phyloP scores from a whole-genome alignment of 2,888 invertebrate genomes.

The Thereva unica region DNA sequence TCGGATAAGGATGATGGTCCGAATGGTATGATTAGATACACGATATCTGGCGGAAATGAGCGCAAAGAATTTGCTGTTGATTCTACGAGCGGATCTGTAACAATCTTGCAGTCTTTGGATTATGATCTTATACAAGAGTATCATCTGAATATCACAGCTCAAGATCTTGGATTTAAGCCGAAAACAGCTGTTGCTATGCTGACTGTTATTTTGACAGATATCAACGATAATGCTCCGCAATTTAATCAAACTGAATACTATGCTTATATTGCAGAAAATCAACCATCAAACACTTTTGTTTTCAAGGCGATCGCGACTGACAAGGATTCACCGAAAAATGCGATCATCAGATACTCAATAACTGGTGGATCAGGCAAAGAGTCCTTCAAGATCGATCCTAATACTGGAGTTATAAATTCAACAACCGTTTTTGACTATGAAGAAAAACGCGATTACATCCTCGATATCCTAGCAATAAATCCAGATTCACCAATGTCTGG shows the following conservation, averaged over 20 bases:
- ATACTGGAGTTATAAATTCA: constrained; percentile 76
- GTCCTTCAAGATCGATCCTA: constrained; percentile 75
- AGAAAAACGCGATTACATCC: constrained; percentile 71
- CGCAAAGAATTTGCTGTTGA: constrained; percentile 81
- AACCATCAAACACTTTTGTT: constrained; percentile 73
- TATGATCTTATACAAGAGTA: constrained; percentile 86
- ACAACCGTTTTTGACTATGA: constrained; percentile 85
- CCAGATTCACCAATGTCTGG: constrained; percentile 82
- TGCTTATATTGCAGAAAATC: constrained; percentile 82
- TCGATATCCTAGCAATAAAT: constrained; percentile 83
- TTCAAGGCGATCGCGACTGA: constrained; percentile 78
- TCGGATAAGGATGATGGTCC: constrained; percentile 85
- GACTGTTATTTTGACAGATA: constrained; percentile 85
- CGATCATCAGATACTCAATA: constrained; percentile 81
- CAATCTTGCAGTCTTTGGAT: constrained; percentile 78
- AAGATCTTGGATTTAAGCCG: constrained; percentile 82
- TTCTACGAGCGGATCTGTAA: constrained; percentile 75
- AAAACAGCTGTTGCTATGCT: constrained; percentile 77
- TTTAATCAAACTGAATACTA: constrained; percentile 80
- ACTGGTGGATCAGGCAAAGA: constrained; percentile 75
- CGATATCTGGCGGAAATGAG: constrained; percentile 82
- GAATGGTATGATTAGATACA: constrained; percentile 85
- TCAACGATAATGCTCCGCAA: constrained; percentile 89
- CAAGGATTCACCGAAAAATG: constrained; percentile 85
- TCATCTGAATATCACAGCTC: constrained; percentile 82